Conservation (phyloP, 2,797 vertebrate genomes). For the Lophius americanus region DNA sequence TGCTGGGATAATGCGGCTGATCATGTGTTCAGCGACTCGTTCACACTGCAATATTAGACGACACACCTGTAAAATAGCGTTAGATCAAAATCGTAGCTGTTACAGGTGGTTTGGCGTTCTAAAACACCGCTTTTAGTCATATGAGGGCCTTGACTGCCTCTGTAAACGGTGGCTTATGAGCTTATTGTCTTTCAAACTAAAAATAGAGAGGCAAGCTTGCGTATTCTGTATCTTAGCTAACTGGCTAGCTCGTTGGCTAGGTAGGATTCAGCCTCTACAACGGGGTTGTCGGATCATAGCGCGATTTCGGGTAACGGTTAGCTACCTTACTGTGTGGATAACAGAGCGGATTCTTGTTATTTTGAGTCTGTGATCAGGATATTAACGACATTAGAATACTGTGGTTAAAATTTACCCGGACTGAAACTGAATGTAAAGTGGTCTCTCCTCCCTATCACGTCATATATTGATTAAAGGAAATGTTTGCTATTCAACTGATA, state of each 20-base stretch:
- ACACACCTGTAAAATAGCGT: conserved; percentile 48
- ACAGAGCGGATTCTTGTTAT: not conserved
- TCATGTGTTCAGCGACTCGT: not conserved
- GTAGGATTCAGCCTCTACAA: conserved; percentile 7
- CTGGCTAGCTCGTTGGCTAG: conserved; percentile 51
- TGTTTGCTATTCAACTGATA: conserved; percentile 21
- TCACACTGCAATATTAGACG: conserved; percentile 6
- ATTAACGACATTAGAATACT: not conserved
- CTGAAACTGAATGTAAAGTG: not conserved
- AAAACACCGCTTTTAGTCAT: conserved; percentile 15
- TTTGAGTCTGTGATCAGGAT: rapidly evolving
- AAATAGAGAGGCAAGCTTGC: conserved; percentile 71
- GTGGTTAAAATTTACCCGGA: not conserved
- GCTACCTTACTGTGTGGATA: not conserved
- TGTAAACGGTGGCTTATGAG: conserved; percentile 53
- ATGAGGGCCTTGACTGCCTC: conserved; percentile 5
- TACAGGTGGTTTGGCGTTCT: conserved; percentile 10
- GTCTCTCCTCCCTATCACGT: conserved; percentile 1
- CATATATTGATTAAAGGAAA: conserved; percentile 29
- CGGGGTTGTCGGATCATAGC: conserved; percentile 1
- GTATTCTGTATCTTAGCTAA: conserved; percentile 53
- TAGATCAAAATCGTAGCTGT: conserved; percentile 5
- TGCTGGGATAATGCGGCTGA: not conserved
- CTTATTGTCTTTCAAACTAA: conserved; percentile 60
- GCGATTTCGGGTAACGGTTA: conserved; percentile 15